Conservation (phyloP, 2,888 invertebrate genomes). For the Synanthedon formicaeformis region DNA sequence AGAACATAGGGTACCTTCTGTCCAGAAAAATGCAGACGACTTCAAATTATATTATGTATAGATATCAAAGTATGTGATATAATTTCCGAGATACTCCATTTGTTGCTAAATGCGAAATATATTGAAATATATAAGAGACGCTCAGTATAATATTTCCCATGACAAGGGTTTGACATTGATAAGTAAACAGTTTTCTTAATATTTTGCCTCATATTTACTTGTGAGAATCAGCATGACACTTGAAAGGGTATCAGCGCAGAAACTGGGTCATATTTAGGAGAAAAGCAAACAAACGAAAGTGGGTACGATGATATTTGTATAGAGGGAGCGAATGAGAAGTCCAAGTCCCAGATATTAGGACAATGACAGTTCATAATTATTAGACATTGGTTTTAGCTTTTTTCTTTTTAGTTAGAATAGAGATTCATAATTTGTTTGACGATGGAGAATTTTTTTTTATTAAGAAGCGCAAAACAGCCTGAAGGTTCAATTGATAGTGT, state of each 20-base stretch:
- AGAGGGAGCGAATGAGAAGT: conserved; percentile 2
- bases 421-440: too few species aligned
- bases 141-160: not conserved
- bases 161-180: not conserved
- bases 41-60: too few species aligned
- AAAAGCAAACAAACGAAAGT: not conserved
- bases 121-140: too few species aligned
- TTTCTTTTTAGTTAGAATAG: not conserved
- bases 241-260: not conserved
- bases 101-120: too few species aligned
- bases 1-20: too few species aligned
- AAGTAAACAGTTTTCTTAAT: not conserved
- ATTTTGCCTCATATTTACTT: not conserved
- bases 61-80: too few species aligned
- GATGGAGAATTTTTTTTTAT: too few species aligned
- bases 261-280: not conserved
- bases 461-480: too few species aligned
- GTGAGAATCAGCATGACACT: not conserved
- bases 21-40: too few species aligned
- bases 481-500: too few species aligned
- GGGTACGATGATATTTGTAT: conserved; percentile 4
- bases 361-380: conserved; percentile 7
- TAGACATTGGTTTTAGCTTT: conserved; percentile 7
- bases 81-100: too few species aligned
- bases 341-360: conserved; percentile 5